Percentiles rank a stretch among this genome's conserved stretches.
phyloP scores from a whole-genome alignment of 2,797 vertebrate genomes.

The Propithecus deckenii region DNA sequence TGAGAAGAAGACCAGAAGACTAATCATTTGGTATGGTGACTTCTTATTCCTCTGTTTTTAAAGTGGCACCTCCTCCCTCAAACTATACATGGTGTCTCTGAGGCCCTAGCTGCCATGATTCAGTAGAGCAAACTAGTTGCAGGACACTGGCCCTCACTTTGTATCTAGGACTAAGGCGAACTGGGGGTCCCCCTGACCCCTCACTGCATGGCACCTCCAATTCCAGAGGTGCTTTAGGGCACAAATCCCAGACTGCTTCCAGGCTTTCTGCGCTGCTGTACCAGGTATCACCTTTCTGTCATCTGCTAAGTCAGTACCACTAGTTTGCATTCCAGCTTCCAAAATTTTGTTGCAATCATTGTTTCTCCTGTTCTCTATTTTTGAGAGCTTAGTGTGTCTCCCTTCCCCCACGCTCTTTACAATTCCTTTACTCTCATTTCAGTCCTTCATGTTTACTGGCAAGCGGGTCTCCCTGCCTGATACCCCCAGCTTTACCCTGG shows the following conservation, averaged over 20 bases:
- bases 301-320: not conserved
- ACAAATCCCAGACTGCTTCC: not conserved
- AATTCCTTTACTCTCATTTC: not conserved
- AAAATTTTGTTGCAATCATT: not conserved
- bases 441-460: not conserved
- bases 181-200: fast-evolving
- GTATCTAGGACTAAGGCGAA: not conserved
- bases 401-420: not conserved
- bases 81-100: not conserved
- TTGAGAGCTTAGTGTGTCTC: not conserved
- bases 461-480: not conserved
- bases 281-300: not conserved
- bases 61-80: not conserved
- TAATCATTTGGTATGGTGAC: not conserved
- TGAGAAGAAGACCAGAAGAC: not conserved
- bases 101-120: not conserved
- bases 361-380: not conserved
- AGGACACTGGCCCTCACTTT: not conserved
- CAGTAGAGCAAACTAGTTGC: not conserved
- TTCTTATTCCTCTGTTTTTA: not conserved
- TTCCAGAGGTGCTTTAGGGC: not conserved
- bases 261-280: not conserved
- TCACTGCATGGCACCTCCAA: not conserved
- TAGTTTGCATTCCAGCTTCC: not conserved
- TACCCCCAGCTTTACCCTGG: not conserved